phyloP scores from a whole-genome alignment of 2,888 invertebrate genomes.

The Conus canariensis region DNA sequence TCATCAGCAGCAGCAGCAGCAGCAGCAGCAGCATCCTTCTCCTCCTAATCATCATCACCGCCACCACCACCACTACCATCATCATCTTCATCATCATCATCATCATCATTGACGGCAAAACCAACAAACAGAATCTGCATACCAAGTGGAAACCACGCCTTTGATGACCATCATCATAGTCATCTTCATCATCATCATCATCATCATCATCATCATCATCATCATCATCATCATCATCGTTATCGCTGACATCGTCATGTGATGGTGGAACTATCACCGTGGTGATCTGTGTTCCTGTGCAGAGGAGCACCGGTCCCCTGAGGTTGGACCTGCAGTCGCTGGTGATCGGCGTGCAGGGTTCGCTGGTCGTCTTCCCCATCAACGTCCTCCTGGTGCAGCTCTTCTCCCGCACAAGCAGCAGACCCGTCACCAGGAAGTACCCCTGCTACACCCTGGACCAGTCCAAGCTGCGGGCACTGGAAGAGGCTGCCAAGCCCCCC shows the following conservation, averaged over 20 bases:
- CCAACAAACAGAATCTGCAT: not conserved
- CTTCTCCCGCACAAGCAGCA: slow-evolving; percentile 52
- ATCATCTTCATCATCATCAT: not conserved
- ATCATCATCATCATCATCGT: not conserved
- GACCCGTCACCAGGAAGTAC: not conserved
- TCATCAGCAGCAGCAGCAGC: slow-evolving; percentile 36
- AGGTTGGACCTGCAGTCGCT: slow-evolving; percentile 58
- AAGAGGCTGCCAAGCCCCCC: not conserved
- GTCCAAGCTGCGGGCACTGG: not conserved
- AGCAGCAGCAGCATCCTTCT: too few species aligned
- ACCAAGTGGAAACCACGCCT: too few species aligned
- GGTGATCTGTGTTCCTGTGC: not conserved
- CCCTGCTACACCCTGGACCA: not conserved
- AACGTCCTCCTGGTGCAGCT: slow-evolving; percentile 65
- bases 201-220: slow-evolving; percentile 19
- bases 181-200: slow-evolving; percentile 30
- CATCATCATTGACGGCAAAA: not conserved
- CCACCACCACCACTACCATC: not conserved
- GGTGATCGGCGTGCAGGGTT: slow-evolving; percentile 66
- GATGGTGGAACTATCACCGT: too few species aligned
- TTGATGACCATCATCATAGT: not conserved
- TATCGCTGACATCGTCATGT: not conserved
- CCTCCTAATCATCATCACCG: too few species aligned
- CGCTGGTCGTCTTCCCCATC: slow-evolving; percentile 67
- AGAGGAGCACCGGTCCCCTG: slow-evolving; percentile 47